Evolutionary conservation across 2,797 vertebrate genomes (phyloP).

Genomic region (Poeciliopsis turneri): DNA sequence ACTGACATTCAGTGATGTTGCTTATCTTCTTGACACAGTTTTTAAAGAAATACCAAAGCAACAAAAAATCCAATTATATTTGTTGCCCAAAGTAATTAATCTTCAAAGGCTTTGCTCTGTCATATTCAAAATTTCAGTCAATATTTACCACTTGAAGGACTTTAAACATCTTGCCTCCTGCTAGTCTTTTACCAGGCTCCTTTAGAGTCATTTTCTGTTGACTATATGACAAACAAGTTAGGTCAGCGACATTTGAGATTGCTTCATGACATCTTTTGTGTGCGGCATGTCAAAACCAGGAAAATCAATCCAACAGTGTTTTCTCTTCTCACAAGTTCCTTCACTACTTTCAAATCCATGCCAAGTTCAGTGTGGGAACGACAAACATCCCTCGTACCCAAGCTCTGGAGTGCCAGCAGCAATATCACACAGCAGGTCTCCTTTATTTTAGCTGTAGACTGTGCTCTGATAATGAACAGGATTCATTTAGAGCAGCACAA

Average conservation of each 20-base stretch:
- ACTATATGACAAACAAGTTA: constrained; percentile 5
- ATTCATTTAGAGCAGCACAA: constrained; percentile 71
- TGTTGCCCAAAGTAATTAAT: neutral
- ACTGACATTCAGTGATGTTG: neutral
- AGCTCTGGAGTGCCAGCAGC: constrained; percentile 64
- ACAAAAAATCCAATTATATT: neutral
- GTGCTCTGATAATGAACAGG: constrained; percentile 53
- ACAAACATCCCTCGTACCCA: constrained; percentile 79
- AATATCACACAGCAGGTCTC: constrained; percentile 69
- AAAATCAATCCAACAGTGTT: constrained; percentile 61
- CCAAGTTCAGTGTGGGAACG: constrained; percentile 80
- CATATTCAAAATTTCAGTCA: neutral
- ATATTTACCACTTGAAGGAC: neutral
- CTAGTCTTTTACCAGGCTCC: neutral
- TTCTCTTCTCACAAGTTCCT: constrained; percentile 63
- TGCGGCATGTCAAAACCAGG: constrained; percentile 36
- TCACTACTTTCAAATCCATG: constrained; percentile 50
- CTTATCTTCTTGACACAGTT: neutral
- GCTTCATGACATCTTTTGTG: constrained; percentile 34
- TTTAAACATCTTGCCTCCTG: neutral
- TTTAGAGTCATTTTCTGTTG: neutral
- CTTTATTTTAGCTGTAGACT: constrained; percentile 56
- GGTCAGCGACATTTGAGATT: constrained; percentile 19
- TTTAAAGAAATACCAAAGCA: neutral
- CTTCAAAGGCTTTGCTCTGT: neutral